These are phyloP conservation scores for Neodiprion lecontei DNA, from an alignment of 1,140 invertebrate genomes.

Conservation along the genomic window DNA sequence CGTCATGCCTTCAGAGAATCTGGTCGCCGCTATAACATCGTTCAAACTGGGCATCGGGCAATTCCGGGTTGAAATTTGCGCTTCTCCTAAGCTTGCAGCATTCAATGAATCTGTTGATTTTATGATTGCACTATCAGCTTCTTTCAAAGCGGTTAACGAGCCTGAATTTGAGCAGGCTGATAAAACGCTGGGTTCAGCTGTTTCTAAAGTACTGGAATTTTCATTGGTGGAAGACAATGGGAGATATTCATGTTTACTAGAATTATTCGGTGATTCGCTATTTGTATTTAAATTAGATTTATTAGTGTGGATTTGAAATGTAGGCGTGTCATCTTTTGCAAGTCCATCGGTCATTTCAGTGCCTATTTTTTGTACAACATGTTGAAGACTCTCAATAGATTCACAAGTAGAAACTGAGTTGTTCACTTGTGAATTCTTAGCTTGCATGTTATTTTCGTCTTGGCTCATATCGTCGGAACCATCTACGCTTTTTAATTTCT, in stretches of 20 bases:
- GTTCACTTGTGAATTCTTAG: slow-evolving; percentile 25
- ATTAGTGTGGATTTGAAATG: slow-evolving; percentile 4
- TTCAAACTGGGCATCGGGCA: too few relatives aligned
- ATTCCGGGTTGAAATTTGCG: slow-evolving; percentile 24
- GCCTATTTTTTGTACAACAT: slow-evolving; percentile 50
- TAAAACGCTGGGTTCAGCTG: slow-evolving; percentile 25
- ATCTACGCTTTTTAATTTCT: slow-evolving; percentile 21
- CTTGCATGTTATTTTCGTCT: slow-evolving; percentile 31
- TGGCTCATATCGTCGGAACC: slow-evolving; percentile 18
- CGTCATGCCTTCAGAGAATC: slow-evolving; percentile 36
- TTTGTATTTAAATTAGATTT: slow-evolving; percentile 28
- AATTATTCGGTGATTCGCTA: slow-evolving; percentile 30
- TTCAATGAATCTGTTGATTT: slow-evolving; percentile 28
- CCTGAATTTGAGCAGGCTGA: background rate
- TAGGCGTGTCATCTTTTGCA: background rate
- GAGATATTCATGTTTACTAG: slow-evolving; percentile 27
- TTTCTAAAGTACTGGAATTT: slow-evolving; percentile 18
- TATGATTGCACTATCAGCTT: slow-evolving; percentile 40
- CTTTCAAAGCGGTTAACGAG: slow-evolving; percentile 22
- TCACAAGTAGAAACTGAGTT: slow-evolving; percentile 47
- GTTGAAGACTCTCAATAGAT: slow-evolving; percentile 50
- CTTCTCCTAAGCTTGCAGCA: slow-evolving; percentile 28
- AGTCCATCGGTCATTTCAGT: slow-evolving; percentile 27
- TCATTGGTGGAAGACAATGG: slow-evolving; percentile 19
- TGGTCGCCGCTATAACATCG: slow-evolving; percentile 18